Evolutionary conservation across 2,888 invertebrate genomes (phyloP), one percentile per base, ranked within the genome.

Genomic region (Piscicola geometra): DNA sequence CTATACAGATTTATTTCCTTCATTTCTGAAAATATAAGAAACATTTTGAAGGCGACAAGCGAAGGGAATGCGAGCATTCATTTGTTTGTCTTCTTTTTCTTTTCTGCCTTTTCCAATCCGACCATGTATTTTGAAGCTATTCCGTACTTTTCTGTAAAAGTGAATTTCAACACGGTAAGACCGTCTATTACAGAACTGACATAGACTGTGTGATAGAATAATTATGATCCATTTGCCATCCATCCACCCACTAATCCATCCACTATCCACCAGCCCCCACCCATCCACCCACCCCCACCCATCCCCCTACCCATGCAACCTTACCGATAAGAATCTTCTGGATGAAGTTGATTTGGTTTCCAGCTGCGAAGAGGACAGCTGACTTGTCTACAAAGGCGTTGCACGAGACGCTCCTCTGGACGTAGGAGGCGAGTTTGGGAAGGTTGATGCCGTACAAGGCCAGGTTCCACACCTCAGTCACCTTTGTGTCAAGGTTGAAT

Each of bases 51-150:
- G n/a, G n/a, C n/a, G n/a, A n/a, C n/a, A n/a, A n/a, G n/a, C n/a
- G n/a, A n/a, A n/a, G n/a, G n/a, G n/a, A n/a, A n/a, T n/a, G n/a
- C 41, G 5, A 41, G 5, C 41, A 41, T 15, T 56, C 25, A 5
- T 56, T 56, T 15, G 9, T 56, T 56, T n/a, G 5, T 25, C 25
- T 21, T 21, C n/a, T 56, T 56, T 25, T 56, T 56, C 25, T 56
- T 56, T n/a, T 5, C 60, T 56, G 60, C 60, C 60, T 56, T 56
- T 56, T 56, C 60, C n/a, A 56, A 56, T 3, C 60, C 60, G 25
- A n/a, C n/a, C 60, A 56, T 56, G n/a, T 56, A 25, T 21, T 56
- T 56, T 56, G 5, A 25, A 56, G 60, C 12, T 5, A 56, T 5
- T 18, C 25, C 15, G 25, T 56, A 56, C n/a, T 56, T 56, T 56